Evolutionary conservation across 2,888 invertebrate species (phyloP).

Genomic region (Acleris cristana): DNA sequence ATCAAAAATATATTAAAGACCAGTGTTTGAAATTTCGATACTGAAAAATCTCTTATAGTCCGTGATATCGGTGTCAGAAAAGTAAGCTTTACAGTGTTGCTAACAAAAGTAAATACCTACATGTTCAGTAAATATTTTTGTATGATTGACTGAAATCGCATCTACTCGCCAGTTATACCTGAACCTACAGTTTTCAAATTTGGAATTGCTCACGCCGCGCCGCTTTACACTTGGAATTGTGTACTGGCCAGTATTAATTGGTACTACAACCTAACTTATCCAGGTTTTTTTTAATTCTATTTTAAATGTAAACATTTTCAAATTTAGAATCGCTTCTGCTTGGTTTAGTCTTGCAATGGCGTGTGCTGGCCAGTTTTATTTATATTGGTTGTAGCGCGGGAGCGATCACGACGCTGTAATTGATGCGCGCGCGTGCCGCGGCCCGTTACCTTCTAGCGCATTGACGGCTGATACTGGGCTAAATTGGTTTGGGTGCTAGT

Average conservation of each 20-base stretch:
- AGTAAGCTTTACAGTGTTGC: too few relatives aligned
- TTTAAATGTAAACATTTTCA: neutral
- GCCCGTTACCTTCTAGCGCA: slow-evolving; percentile 39
- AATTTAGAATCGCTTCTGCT: slow-evolving; percentile 26
- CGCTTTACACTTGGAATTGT: neutral
- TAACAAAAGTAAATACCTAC: too few relatives aligned
- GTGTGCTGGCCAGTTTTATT: slow-evolving; percentile 75
- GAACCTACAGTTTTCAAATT: neutral
- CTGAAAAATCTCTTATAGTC: too few relatives aligned
- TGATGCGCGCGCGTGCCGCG: slow-evolving; percentile 75
- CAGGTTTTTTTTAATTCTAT: too few relatives aligned
- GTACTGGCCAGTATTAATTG: too few relatives aligned
- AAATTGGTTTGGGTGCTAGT: slow-evolving; percentile 25
- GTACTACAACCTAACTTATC: too few relatives aligned
- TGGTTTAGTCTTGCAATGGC: slow-evolving; percentile 39
- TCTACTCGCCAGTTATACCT: too few relatives aligned
- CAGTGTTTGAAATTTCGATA: too few relatives aligned
- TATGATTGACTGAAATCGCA: too few relatives aligned
- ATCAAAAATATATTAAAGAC: too few relatives aligned
- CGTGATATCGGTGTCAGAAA: too few relatives aligned
- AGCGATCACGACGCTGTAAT: slow-evolving; percentile 81
- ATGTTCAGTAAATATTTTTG: too few relatives aligned
- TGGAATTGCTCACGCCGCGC: slow-evolving; percentile 2
- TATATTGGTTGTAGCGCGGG: slow-evolving; percentile 79
- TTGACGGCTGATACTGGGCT: slow-evolving; percentile 26